phyloP scores from a whole-genome alignment of 2,888 invertebrate genomes.

The Cancer borealis region DNA sequence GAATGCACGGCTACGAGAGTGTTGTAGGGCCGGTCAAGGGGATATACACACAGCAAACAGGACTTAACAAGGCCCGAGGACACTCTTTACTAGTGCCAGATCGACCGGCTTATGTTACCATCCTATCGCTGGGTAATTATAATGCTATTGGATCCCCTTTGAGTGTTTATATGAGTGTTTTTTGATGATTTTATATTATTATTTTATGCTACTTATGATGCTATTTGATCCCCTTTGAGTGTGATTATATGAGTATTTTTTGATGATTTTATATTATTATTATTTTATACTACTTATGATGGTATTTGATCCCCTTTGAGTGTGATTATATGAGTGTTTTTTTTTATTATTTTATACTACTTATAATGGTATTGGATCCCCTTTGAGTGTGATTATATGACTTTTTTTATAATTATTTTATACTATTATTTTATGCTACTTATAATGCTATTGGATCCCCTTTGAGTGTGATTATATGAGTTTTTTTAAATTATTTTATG shows the following conservation, averaged over 20 bases:
- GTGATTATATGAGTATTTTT: too few species aligned
- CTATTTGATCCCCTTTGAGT: background rate
- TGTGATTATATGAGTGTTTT: too few species aligned
- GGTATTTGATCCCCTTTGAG: too few species aligned
- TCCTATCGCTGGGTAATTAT: conserved; percentile 85
- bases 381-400: background rate
- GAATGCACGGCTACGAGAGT: conserved; percentile 90
- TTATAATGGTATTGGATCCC: background rate
- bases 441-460: background rate
- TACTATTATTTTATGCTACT: background rate
- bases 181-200: too few species aligned
- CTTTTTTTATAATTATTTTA: too few species aligned
- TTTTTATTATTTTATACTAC: too few species aligned
- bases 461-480: too few species aligned
- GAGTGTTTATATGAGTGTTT: too few species aligned
- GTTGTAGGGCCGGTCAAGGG: conserved; percentile 91
- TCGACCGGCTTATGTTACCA: conserved; percentile 94
- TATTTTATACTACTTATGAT: too few species aligned
- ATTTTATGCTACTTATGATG: background rate
- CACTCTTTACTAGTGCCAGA: conserved; percentile 90
- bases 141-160: background rate
- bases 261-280: too few species aligned
- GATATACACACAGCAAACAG: conserved; percentile 84
- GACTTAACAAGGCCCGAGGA: conserved; percentile 84
- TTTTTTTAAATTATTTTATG: too few species aligned